phyloP scores from a whole-genome alignment of 2,113 vertebrate species.

The Gallinago undulata region DNA sequence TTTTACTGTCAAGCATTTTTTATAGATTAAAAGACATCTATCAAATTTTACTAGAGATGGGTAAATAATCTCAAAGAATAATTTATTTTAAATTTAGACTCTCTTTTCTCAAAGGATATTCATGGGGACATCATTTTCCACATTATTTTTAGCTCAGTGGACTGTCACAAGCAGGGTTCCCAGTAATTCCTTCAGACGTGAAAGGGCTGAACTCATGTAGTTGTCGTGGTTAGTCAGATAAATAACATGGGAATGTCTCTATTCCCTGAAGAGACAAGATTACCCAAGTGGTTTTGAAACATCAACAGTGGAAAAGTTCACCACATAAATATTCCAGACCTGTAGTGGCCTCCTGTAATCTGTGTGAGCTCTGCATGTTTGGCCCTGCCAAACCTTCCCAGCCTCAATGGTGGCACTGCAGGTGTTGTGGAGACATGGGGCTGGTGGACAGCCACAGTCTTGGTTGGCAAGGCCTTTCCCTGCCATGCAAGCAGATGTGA shows the following conservation, averaged over 20 bases:
- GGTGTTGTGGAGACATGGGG: background rate
- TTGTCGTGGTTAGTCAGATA: background rate
- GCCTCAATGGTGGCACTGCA: background rate
- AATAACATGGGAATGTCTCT: conserved; percentile 1
- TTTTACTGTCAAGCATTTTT: background rate
- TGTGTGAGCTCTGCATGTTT: background rate
- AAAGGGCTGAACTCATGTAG: background rate
- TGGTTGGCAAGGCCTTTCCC: background rate
- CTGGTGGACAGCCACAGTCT: background rate
- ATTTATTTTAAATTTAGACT: background rate
- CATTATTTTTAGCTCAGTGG: background rate
- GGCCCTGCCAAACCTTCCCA: background rate
- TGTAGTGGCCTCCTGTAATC: background rate
- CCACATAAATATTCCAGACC: background rate
- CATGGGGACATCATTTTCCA: background rate
- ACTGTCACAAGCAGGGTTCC: background rate
- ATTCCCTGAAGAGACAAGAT: background rate
- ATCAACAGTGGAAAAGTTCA: background rate
- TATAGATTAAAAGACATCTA: background rate
- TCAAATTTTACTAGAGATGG: background rate
- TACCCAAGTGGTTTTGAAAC: background rate
- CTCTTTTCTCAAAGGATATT: background rate
- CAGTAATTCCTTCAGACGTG: background rate
- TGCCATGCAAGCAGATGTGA: background rate
- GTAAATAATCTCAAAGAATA: background rate